These are phyloP conservation scores for Platysteira castanea DNA, from an alignment of 2,113 vertebrate species.

Conservation along the genomic window DNA sequence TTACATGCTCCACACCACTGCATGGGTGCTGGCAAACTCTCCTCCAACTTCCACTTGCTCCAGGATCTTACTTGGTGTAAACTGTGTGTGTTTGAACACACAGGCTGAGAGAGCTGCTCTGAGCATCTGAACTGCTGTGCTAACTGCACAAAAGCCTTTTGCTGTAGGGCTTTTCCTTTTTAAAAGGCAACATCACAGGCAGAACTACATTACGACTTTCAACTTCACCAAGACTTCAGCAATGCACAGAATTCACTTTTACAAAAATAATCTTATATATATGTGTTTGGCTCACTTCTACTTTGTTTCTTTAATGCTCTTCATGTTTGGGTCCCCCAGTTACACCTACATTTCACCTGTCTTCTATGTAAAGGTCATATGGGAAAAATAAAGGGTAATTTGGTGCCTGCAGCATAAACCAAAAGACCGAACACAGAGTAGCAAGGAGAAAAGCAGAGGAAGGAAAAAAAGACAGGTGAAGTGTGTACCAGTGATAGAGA, in stretches of 20 bases:
- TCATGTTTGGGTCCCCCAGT: not conserved
- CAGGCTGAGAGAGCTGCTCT: not conserved
- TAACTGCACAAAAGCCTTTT: not conserved
- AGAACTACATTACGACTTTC: not conserved
- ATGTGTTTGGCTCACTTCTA: not conserved
- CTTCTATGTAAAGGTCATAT: not conserved
- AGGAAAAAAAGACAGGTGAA: not conserved
- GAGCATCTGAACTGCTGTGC: not conserved
- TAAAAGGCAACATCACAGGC: not conserved
- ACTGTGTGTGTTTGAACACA: not conserved
- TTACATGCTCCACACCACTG: rapidly evolving
- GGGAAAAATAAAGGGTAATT: not conserved
- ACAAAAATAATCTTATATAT: not conserved
- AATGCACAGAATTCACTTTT: not conserved
- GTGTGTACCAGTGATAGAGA: not conserved
- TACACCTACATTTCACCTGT: not conserved
- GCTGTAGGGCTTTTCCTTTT: not conserved
- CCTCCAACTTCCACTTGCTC: not conserved
- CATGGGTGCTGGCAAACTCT: not conserved
- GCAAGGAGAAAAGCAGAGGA: not conserved
- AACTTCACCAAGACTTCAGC: not conserved
- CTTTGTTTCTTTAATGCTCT: not conserved
- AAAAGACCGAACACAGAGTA: not conserved
- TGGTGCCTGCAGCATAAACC: not conserved
- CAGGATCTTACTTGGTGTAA: not conserved